Percentiles rank a stretch among this genome's conserved stretches.
Evolutionary conservation across 2,113 vertebrate species (phyloP).

Genomic region (Notothenia rossii): DNA sequence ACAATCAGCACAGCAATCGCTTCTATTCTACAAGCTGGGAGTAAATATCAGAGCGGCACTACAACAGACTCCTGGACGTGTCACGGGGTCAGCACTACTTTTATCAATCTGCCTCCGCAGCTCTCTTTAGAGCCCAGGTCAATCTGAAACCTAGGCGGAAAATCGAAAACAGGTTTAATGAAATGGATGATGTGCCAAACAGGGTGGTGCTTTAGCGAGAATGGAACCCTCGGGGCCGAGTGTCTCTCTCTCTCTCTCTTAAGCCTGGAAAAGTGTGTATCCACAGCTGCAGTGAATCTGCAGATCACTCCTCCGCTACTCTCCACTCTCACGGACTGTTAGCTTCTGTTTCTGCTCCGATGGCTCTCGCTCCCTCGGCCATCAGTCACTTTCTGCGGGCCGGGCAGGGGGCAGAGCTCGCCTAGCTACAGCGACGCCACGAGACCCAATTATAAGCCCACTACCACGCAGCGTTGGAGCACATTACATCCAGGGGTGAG

Average conservation of each 20-base stretch:
- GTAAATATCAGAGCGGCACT: conserved; percentile 39
- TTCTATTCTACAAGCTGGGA: conserved; percentile 51
- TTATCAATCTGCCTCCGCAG: conserved; percentile 64
- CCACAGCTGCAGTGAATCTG: conserved; percentile 39
- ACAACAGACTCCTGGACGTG: conserved; percentile 23
- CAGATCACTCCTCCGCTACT: conserved; percentile 32
- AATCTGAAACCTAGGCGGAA: conserved; percentile 62
- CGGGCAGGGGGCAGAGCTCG: conserved; percentile 41
- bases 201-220: conserved; percentile 55
- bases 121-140: conserved; percentile 58
- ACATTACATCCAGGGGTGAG: conserved; percentile 15
- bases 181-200: conserved; percentile 75
- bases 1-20: conserved; percentile 45
- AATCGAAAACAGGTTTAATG: conserved; percentile 74
- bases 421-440: conserved; percentile 37
- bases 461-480: conserved; percentile 18
- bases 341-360: conserved; percentile 65
- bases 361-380: conserved; percentile 55
- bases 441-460: conserved; percentile 65
- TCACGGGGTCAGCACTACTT: conserved; percentile 45
- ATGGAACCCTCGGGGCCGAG: conserved; percentile 52
- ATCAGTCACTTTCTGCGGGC: conserved; percentile 63
- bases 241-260: conserved; percentile 5
- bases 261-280: conserved; percentile 36
- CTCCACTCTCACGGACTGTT: conserved; percentile 68